phyloP scores from a whole-genome alignment of 1,140 invertebrate genomes.

The Euura saliciscinereae region DNA sequence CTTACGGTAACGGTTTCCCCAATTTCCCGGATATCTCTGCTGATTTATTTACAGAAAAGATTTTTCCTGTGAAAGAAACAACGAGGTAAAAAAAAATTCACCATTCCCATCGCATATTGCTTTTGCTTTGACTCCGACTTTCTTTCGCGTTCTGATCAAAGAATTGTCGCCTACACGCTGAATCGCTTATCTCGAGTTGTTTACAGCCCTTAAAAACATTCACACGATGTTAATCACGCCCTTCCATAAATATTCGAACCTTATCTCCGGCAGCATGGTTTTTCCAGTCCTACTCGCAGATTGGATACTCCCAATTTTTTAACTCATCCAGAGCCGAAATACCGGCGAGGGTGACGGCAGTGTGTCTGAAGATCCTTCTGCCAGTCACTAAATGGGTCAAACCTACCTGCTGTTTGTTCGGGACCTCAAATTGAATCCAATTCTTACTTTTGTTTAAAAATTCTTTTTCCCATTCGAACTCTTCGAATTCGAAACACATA shows the following conservation, averaged over 20 bases:
- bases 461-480: background rate
- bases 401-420: background rate
- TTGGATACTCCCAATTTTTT: no score
- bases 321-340: no score
- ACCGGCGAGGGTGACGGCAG: no score
- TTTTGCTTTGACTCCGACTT: background rate
- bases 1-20: constrained; percentile 8
- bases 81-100: background rate
- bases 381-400: no score
- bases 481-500: background rate
- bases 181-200: no score
- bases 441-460: background rate
- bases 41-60: constrained; percentile 14
- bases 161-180: no score
- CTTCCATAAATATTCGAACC: no score
- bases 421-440: background rate
- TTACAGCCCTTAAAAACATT: no score
- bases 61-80: background rate
- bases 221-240: no score
- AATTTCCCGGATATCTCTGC: constrained; percentile 7
- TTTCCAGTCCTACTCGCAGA: no score
- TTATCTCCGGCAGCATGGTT: no score
- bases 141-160: background rate
- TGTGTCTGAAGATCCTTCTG: no score
- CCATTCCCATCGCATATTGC: constrained; percentile 7